Evolutionary conservation across 2,113 vertebrate genomes (phyloP).

Genomic region (Monopterus albus): DNA sequence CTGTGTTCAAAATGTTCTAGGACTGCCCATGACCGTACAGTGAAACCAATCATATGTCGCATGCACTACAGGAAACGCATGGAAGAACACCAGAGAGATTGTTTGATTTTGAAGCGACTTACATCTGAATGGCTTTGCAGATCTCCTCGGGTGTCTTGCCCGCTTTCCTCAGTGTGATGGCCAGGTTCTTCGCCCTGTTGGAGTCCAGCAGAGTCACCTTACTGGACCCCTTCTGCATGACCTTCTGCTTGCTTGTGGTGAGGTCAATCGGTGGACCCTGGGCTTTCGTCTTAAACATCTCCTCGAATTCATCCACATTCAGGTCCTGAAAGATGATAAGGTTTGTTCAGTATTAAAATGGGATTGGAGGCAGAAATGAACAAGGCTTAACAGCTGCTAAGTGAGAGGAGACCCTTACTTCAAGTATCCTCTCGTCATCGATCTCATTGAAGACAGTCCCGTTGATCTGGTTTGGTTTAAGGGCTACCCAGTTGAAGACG

Average conservation of each 20-base stretch:
- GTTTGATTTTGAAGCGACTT: constrained; percentile 45
- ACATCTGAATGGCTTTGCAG: constrained; percentile 94
- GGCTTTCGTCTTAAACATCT: constrained; percentile 97
- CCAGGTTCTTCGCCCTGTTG: constrained; percentile 97
- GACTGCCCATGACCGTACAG: too few relatives aligned
- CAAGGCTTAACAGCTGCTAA: not conserved
- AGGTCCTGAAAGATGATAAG: constrained; percentile 83
- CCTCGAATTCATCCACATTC: constrained; percentile 95
- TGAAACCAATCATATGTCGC: too few relatives aligned
- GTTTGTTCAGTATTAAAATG: not conserved
- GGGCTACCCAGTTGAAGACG: constrained; percentile 97
- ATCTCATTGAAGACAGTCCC: constrained; percentile 98
- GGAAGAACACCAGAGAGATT: not conserved
- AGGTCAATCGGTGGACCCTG: constrained; percentile 91
- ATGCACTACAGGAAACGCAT: too few relatives aligned
- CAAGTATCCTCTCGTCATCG: constrained; percentile 93
- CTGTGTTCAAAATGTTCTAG: too few relatives aligned
- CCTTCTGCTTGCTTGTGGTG: constrained; percentile 87
- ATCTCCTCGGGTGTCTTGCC: constrained; percentile 92
- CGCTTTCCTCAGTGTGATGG: constrained; percentile 96
- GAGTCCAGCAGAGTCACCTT: constrained; percentile 93
- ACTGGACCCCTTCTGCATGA: constrained; percentile 87
- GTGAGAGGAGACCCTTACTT: constrained; percentile 79
- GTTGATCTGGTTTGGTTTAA: constrained; percentile 98
- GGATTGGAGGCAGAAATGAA: not conserved